Conservation (phyloP, 1,140 invertebrate species). For the Drosophila nebulosa region DNA sequence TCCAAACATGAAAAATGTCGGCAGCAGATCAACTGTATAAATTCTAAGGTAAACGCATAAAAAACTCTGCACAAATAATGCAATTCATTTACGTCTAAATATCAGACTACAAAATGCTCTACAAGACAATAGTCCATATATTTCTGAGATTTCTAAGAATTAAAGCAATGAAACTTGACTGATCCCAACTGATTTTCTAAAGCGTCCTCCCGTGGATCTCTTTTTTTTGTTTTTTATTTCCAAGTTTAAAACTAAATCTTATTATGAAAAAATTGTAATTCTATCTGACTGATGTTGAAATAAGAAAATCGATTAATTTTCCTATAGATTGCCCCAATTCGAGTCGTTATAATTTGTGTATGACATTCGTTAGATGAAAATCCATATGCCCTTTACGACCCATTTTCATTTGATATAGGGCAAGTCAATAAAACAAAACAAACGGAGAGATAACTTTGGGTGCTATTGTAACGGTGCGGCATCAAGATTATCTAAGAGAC, state of each 20-base stretch:
- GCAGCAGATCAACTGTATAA: constrained; percentile 50
- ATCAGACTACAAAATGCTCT: constrained; percentile 13
- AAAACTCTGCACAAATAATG: constrained; percentile 24
- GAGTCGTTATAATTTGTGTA: background rate
- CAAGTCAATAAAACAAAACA: constrained; percentile 12
- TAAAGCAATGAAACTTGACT: no score
- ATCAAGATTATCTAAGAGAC: constrained; percentile 58
- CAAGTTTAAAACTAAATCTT: no score
- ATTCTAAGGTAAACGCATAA: constrained; percentile 68
- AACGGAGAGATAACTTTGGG: constrained; percentile 37
- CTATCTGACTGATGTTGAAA: no score
- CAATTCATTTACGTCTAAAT: background rate
- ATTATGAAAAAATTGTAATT: no score
- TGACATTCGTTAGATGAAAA: background rate
- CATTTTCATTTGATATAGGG: constrained; percentile 36
- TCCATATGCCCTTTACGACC: constrained; percentile 28
- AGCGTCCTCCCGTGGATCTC: no score
- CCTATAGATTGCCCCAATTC: no score
- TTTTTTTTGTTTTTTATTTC: no score
- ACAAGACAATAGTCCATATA: background rate
- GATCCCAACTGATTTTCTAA: no score
- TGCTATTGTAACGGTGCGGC: constrained; percentile 68
- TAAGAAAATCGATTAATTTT: no score
- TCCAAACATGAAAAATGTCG: constrained; percentile 70
- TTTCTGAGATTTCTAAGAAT: no score